phyloP scores from a whole-genome alignment of 2,113 vertebrate genomes.

The Ailuropoda melanoleuca region DNA sequence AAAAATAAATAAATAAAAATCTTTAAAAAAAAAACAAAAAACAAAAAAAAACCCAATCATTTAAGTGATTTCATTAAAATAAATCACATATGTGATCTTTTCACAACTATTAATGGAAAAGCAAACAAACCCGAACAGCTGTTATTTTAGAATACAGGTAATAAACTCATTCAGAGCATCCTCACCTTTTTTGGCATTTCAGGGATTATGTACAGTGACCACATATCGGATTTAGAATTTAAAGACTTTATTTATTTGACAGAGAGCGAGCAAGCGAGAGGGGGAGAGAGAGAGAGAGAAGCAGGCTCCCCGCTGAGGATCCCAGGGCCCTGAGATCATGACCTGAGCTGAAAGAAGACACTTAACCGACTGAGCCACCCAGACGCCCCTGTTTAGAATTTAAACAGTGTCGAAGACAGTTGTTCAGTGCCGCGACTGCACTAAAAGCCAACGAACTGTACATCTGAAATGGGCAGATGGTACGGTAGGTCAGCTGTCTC shows the following conservation, averaged over 20 bases:
- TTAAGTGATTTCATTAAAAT: slow-evolving; percentile 13
- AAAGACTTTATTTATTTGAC: background rate
- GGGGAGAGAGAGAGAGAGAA: too few relatives aligned
- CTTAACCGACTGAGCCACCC: too few relatives aligned
- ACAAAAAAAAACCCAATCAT: background rate
- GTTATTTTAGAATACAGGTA: background rate
- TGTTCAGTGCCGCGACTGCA: background rate
- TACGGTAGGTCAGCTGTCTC: background rate
- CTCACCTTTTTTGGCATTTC: background rate
- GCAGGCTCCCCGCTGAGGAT: too few relatives aligned
- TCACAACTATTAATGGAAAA: slow-evolving; percentile 25
- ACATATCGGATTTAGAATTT: background rate
- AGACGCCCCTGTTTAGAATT: background rate
- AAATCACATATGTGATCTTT: background rate
- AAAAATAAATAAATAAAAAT: too few relatives aligned
- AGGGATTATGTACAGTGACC: background rate
- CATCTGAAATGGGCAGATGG: background rate
- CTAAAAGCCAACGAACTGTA: background rate
- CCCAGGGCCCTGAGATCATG: too few relatives aligned
- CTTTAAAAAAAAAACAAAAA: too few relatives aligned
- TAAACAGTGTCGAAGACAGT: background rate
- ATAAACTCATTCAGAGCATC: background rate
- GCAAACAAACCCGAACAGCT: background rate
- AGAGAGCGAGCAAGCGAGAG: background rate
- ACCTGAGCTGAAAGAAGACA: too few relatives aligned